phyloP scores from a whole-genome alignment of 2,113 vertebrate genomes.

The Spea bombifrons region DNA sequence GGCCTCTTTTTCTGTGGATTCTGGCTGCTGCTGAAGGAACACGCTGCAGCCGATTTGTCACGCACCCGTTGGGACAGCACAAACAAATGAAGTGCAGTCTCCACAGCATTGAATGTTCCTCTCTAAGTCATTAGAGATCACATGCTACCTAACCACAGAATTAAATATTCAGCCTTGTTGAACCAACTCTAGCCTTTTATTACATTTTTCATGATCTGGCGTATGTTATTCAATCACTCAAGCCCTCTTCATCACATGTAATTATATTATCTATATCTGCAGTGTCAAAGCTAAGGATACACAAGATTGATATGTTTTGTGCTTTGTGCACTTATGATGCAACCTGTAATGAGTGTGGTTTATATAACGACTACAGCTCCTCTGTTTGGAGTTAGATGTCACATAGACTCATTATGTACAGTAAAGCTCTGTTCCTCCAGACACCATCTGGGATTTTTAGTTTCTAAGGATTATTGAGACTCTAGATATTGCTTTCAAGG shows the following conservation, averaged over 20 bases:
- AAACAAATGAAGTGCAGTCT: slow-evolving; percentile 40
- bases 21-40: slow-evolving; percentile 48
- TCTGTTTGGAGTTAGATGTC: background rate
- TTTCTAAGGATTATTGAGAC: too few species aligned
- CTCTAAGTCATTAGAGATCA: slow-evolving; percentile 41
- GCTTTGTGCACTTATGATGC: background rate
- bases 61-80: slow-evolving; percentile 25
- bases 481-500: too few species aligned
- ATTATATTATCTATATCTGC: background rate
- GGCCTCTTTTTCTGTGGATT: slow-evolving; percentile 20
- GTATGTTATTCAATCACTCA: slow-evolving; percentile 22
- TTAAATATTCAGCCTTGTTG: slow-evolving; percentile 41
- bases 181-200: slow-evolving; percentile 10
- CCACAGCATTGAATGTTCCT: slow-evolving; percentile 13
- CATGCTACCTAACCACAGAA: slow-evolving; percentile 19
- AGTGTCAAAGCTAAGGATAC: background rate
- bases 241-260: background rate
- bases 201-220: slow-evolving; percentile 38
- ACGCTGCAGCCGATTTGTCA: slow-evolving; percentile 50
- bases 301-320: background rate
- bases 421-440: background rate
- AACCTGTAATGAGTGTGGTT: background rate
- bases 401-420: background rate
- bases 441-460: too few species aligned
- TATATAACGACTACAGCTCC: background rate